Evolutionary conservation across 2,888 invertebrate genomes (phyloP).

Genomic region (Apotomis turbidana): DNA sequence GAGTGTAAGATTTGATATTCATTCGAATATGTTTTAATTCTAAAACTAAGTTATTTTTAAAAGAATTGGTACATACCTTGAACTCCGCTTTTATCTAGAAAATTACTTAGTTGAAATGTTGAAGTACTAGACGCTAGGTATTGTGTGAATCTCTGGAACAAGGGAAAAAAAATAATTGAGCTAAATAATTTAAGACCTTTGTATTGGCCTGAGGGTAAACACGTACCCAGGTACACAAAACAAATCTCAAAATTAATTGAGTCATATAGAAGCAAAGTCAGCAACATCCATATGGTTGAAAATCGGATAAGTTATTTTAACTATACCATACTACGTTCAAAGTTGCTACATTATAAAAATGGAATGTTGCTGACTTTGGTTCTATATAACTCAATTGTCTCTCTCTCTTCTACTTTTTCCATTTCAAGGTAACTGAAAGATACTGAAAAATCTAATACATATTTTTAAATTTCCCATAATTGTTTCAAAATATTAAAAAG

Average conservation of each 20-base stretch:
- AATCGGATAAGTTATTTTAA: too few species aligned
- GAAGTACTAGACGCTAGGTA: slow-evolving; percentile 99
- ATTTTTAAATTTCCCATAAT: too few species aligned
- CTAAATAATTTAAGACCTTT: not conserved
- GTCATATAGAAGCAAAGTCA: too few species aligned
- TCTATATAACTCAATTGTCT: too few species aligned
- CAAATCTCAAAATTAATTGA: too few species aligned
- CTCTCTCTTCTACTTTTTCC: too few species aligned
- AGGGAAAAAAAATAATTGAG: slow-evolving; percentile 52
- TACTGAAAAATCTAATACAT: too few species aligned
- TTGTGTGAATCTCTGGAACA: slow-evolving; percentile 98
- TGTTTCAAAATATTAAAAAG: not conserved
- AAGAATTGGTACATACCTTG: slow-evolving; percentile 89
- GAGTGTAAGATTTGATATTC: not conserved
- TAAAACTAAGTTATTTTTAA: not conserved
- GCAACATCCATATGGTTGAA: too few species aligned
- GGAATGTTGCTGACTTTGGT: too few species aligned
- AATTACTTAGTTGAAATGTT: slow-evolving; percentile 98
- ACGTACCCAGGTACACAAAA: not conserved
- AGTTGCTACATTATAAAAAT: too few species aligned
- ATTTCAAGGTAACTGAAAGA: too few species aligned
- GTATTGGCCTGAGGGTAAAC: not conserved
- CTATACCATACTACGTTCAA: too few species aligned
- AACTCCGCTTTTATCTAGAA: slow-evolving; percentile 98
- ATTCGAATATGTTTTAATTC: not conserved